phyloP scores from a whole-genome alignment of 2,888 invertebrate species.

The Sminthurinus aureus region DNA sequence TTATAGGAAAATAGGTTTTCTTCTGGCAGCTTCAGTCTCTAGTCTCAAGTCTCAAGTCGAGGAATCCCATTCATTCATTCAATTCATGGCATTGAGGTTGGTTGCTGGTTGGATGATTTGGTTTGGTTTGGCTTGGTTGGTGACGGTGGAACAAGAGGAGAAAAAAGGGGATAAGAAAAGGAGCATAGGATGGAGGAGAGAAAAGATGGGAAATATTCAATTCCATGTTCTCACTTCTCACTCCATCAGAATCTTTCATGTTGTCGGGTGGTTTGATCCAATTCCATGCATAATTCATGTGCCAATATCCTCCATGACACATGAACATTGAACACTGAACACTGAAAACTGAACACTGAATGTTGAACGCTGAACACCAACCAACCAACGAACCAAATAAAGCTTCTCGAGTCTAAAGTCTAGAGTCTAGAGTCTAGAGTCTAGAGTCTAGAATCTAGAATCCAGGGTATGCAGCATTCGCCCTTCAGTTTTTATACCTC shows the following conservation, averaged over 20 bases:
- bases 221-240: constrained; percentile 42
- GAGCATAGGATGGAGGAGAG: not conserved
- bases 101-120: too few relatives aligned
- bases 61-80: constrained; percentile 15
- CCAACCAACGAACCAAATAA: too few relatives aligned
- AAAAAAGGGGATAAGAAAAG: constrained; percentile 14
- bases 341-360: not conserved
- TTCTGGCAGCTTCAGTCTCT: too few relatives aligned
- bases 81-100: constrained; percentile 1
- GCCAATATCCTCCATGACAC: constrained; percentile 41
- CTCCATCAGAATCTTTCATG: constrained; percentile 44
- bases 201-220: constrained; percentile 38
- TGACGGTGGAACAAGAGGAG: not conserved
- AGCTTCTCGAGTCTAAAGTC: too few relatives aligned
- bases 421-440: too few relatives aligned
- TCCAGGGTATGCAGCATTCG: too few relatives aligned
- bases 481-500: too few relatives aligned
- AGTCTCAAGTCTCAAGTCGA: too few relatives aligned
- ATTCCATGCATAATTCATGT: constrained; percentile 44
- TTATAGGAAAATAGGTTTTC: too few relatives aligned
- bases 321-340: constrained; percentile 4
- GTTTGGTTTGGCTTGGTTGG: too few relatives aligned
- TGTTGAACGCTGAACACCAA: not conserved
- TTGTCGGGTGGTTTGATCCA: constrained; percentile 39
- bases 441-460: too few relatives aligned